A percentile compares a stretch with the other conserved stretches of the same genome.
These are phyloP conservation scores for Zaprionus ghesquierei DNA, from an alignment of 1,140 invertebrate species.

Conservation along the genomic window DNA sequence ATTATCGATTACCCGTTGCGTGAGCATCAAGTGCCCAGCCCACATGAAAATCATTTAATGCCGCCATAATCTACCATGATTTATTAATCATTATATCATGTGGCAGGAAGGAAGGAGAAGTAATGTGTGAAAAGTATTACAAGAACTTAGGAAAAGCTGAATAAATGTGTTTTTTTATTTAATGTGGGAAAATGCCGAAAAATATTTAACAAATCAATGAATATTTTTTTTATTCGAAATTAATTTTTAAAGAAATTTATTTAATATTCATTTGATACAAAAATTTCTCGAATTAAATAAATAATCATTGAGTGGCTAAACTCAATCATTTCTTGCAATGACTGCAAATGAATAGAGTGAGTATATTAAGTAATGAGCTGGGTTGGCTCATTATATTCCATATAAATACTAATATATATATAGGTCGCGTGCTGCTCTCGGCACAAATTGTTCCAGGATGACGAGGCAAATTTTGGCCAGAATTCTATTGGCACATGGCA, in stretches of 20 bases:
- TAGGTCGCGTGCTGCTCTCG: conserved; percentile 32
- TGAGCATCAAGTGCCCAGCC: not conserved
- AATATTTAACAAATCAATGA: too few species aligned
- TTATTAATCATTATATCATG: conserved; percentile 19
- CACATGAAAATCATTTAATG: conserved; percentile 8
- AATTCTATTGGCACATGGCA: conserved; percentile 40
- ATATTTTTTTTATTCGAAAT: too few species aligned
- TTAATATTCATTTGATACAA: too few species aligned
- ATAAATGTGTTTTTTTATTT: not conserved
- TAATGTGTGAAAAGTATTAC: not conserved
- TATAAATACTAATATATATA: not conserved
- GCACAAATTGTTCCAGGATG: conserved; percentile 69
- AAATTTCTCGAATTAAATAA: too few species aligned
- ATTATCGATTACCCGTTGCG: conserved; percentile 16
- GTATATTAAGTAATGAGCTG: not conserved
- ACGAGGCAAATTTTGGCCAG: conserved; percentile 56
- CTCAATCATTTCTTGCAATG: not conserved
- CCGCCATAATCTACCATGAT: conserved; percentile 23
- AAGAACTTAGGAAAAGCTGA: not conserved
- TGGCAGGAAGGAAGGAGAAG: not conserved
- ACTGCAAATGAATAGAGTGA: not conserved
- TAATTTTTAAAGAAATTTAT: too few species aligned
- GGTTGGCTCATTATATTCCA: not conserved
- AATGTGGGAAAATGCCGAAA: not conserved
- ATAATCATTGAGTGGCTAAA: too few species aligned